A percentile compares a stretch with the other conserved stretches of the same genome.
These are phyloP conservation scores for Tortrix viridana DNA, from an alignment of 2,888 invertebrate species.

Conservation along the genomic window DNA sequence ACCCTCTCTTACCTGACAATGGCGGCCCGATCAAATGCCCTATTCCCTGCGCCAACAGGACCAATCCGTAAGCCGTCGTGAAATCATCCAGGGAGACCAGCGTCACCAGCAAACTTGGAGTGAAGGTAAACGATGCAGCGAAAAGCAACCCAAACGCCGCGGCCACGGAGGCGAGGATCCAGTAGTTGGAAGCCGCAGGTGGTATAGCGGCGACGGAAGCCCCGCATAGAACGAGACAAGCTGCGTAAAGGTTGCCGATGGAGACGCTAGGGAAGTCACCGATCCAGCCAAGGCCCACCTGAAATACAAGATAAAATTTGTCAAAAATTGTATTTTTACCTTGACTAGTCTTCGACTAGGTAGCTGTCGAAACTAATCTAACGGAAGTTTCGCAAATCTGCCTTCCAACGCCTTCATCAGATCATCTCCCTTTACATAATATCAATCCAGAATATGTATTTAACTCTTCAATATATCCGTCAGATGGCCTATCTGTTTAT, in stretches of 20 bases:
- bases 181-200: conserved; percentile 75
- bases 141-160: conserved; percentile 94
- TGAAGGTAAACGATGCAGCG: conserved; percentile 95
- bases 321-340: no score
- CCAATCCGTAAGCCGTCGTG: conserved; percentile 95
- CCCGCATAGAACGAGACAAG: conserved; percentile 89
- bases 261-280: conserved; percentile 94
- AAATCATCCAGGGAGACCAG: conserved; percentile 95
- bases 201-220: conserved; percentile 86
- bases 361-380: no score
- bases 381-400: no score
- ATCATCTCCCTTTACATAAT: no score
- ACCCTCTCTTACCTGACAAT: conserved; percentile 87
- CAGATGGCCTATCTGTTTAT: no score
- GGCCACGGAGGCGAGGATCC: conserved; percentile 76
- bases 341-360: no score
- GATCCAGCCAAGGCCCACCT: conserved; percentile 93
- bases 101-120: conserved; percentile 94
- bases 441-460: no score
- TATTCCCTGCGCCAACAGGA: conserved; percentile 95
- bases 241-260: conserved; percentile 91
- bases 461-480: no score
- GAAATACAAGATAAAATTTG: conserved; percentile 43
- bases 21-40: conserved; percentile 97
- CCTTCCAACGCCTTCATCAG: no score